Conservation (phyloP, 2,113 vertebrate genomes). For the Phrynosoma platyrhinos region DNA sequence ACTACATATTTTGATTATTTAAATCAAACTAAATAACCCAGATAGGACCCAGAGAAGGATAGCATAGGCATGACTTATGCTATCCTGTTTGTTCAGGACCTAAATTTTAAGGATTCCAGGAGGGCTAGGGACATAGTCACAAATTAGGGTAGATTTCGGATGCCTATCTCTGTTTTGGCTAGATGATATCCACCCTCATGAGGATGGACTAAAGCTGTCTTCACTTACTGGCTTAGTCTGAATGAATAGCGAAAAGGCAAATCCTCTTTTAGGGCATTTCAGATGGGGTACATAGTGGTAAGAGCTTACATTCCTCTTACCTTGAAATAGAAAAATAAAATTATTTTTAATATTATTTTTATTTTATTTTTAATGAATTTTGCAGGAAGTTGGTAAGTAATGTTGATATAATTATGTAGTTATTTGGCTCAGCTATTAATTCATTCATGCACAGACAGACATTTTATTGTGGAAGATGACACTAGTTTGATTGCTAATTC, state of each 20-base stretch:
- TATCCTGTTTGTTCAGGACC: too few relatives aligned
- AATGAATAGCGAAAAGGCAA: neutral
- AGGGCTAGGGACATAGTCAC: too few relatives aligned
- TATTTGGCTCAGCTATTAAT: neutral
- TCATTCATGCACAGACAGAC: too few relatives aligned
- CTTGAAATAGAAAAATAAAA: constrained; percentile 21
- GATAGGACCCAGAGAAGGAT: too few relatives aligned
- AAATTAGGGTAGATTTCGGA: too few relatives aligned
- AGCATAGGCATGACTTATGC: too few relatives aligned
- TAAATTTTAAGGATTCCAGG: too few relatives aligned
- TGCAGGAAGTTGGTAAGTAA: constrained; percentile 15
- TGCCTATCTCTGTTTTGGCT: too few relatives aligned
- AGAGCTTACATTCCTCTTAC: constrained; percentile 32
- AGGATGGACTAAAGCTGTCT: neutral
- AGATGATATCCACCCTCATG: too few relatives aligned
- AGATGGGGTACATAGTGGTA: neutral
- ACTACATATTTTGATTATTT: too few relatives aligned
- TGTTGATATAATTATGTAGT: constrained; percentile 9
- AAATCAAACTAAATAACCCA: too few relatives aligned
- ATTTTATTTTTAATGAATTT: constrained; percentile 35
- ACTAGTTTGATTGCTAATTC: neutral
- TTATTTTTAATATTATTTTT: neutral
- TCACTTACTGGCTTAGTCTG: neutral
- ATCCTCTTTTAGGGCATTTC: neutral
- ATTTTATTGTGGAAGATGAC: neutral